Percentiles rank a stretch among this genome's conserved stretches.
Evolutionary conservation across 1,140 invertebrate species (phyloP).

Genomic region (Acarapis woodi): DNA sequence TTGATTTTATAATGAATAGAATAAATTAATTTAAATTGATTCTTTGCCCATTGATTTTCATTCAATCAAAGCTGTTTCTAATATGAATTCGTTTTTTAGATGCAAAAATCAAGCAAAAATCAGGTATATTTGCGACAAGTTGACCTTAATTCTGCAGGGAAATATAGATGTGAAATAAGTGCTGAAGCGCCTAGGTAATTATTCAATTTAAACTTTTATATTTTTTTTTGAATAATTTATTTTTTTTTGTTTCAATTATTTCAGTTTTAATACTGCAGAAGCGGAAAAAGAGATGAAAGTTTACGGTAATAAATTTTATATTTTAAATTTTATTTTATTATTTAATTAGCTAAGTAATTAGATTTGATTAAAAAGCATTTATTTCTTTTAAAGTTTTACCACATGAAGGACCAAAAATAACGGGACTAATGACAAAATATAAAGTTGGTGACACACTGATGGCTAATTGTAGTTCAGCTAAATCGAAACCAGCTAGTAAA

Average conservation of each 20-base stretch:
- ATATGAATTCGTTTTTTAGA: conserved; percentile 10
- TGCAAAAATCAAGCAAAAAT: conserved; percentile 9
- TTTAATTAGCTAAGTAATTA: background rate
- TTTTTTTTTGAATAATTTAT: no score
- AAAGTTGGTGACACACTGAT: conserved; percentile 11
- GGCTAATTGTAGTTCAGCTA: conserved; percentile 13
- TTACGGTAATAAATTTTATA: conserved; percentile 25
- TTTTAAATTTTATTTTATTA: no score
- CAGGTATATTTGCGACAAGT: conserved; percentile 1
- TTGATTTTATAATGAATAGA: background rate
- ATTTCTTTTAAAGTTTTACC: conserved; percentile 15
- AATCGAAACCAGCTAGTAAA: conserved; percentile 13
- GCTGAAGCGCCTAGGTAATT: conserved; percentile 15
- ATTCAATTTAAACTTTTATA: no score
- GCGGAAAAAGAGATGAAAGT: conserved; percentile 36
- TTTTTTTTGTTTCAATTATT: no score
- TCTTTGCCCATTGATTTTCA: background rate
- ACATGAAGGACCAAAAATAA: conserved; percentile 13
- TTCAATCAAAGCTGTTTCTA: conserved; percentile 3
- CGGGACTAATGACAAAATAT: conserved; percentile 10
- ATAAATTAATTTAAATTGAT: conserved; percentile 3
- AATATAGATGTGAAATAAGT: conserved; percentile 22
- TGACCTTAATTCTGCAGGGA: conserved; percentile 15
- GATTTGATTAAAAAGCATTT: no score
- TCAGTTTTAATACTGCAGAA: conserved; percentile 44